These are phyloP conservation scores for Tryphoninae sp. DNA, from an alignment of 2,888 invertebrate genomes.

Conservation along the genomic window DNA sequence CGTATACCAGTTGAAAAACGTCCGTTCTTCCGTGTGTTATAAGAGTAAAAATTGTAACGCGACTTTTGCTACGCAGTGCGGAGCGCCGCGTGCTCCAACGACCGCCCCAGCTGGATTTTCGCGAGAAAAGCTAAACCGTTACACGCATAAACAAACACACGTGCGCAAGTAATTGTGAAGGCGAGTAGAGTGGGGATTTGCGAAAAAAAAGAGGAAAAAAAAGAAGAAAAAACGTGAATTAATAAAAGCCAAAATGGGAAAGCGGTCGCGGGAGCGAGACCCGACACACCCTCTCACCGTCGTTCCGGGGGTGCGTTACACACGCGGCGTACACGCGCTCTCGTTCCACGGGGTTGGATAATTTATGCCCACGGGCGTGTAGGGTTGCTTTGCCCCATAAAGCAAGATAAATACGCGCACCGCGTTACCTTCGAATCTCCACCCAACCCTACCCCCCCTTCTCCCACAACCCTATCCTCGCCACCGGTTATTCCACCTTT, in stretches of 20 bases:
- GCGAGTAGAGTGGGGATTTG: conserved; percentile 38
- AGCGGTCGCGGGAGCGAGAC: conserved; percentile 64
- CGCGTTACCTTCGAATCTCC: conserved; percentile 53
- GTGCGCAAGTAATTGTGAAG: conserved; percentile 41
- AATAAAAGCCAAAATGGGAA: conserved; percentile 71
- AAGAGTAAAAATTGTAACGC: conserved; percentile 54
- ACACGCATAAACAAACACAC: conserved; percentile 37
- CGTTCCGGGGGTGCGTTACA: conserved; percentile 30
- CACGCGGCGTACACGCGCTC: conserved; percentile 48
- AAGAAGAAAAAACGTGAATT: conserved; percentile 69
- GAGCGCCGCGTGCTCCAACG: conserved; percentile 46
- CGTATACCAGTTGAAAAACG: conserved; percentile 42
- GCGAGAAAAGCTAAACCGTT: conserved; percentile 1
- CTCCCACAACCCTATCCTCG: not conserved
- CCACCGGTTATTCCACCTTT: conserved; percentile 46
- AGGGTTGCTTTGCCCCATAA: conserved; percentile 72
- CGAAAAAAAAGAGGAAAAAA: conserved; percentile 20
- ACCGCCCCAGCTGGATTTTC: conserved; percentile 27
- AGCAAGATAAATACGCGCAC: conserved; percentile 72
- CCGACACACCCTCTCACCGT: conserved; percentile 33
- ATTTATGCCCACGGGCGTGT: conserved; percentile 71
- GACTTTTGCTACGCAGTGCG: conserved; percentile 8
- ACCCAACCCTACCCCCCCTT: conserved; percentile 7
- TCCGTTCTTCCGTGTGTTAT: conserved; percentile 30
- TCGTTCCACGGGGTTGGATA: conserved; percentile 62